Conservation (phyloP, 2,888 invertebrate species). For the Ophioninae sp. region DNA sequence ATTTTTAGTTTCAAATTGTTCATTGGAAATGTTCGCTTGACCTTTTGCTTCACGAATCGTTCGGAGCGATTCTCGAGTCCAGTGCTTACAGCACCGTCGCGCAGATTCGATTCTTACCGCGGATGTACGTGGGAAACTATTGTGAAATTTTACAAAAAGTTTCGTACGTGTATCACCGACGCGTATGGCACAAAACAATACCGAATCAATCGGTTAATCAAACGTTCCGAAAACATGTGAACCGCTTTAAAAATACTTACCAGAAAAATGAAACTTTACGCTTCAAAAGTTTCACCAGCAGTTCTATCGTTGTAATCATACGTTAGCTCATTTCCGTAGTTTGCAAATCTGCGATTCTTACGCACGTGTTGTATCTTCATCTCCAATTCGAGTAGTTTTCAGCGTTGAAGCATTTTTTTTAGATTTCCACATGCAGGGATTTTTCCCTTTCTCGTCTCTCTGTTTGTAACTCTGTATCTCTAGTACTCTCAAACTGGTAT, state of each 20-base stretch:
- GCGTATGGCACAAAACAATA: not conserved
- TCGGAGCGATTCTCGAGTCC: not conserved
- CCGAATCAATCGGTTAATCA: not conserved
- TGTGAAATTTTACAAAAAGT: not conserved
- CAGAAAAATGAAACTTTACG: too few relatives aligned
- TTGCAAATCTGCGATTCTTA: too few relatives aligned
- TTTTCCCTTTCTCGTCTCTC: not conserved
- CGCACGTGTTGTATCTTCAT: too few relatives aligned
- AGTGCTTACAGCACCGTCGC: not conserved
- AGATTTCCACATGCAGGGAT: not conserved
- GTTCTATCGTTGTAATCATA: too few relatives aligned
- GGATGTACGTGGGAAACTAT: not conserved
- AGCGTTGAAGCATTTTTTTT: not conserved
- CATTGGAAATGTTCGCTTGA: not conserved
- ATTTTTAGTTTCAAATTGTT: not conserved
- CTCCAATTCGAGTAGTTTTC: too few relatives aligned
- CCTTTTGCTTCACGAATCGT: too few relatives aligned
- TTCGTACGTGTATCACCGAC: not conserved
- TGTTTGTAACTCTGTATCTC: not conserved
- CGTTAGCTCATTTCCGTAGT: too few relatives aligned
- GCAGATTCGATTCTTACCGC: not conserved
- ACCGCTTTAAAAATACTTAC: too few relatives aligned
- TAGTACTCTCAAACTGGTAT: not conserved
- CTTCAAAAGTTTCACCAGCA: too few relatives aligned
- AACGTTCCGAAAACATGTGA: too few relatives aligned